Evolutionary conservation across 2,888 invertebrate genomes (phyloP), one percentile per base, ranked within the genome.

Genomic region (Synanthedon formicaeformis): DNA sequence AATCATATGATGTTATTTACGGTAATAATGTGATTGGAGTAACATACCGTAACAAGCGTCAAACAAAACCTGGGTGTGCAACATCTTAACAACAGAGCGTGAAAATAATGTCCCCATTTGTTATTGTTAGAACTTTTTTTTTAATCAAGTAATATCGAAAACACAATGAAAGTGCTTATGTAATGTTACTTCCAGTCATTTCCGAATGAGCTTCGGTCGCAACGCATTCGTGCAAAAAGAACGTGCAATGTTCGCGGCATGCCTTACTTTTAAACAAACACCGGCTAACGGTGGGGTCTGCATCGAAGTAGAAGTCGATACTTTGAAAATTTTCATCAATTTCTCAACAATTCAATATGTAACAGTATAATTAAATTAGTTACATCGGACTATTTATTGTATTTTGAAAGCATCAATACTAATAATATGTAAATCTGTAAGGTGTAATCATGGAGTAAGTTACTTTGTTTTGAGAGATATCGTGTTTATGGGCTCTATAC

Each of bases 111-210:
- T 61, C 63, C 65, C 63, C 58, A 63, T 67, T 70, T 59, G 59
- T 58, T 63, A 58, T 59, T 62, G 58, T 63, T 50, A 12, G 4
- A 50, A 6, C 49, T 10, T 49, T 45, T 45, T 34, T 45, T 45
- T 45, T 18, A 49, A 13, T 62, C 60, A 58, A 68, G 63, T 70
- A 63, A 68, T 73, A 78, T 75, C 69, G 67, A 71, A 69, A 73
- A 74, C 63, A 75, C 69, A 78, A 78, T 76, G 80, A 78, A 79
- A 80, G 80, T 74, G 67, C 62, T 76, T 73, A 67, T 69, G 71
- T 71, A 78, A 80, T 57, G 50, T 54, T 62, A 64, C 68, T 71
- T 64, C 70, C 59, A 59, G 51, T 61, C 55, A 56, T 59, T 65
- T 65, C 65, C 63, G 63, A 63, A 57, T 52, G 45, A 3, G 48